These are phyloP conservation scores for Diplodus puntazzo DNA, from an alignment of 2,797 vertebrate genomes.

Conservation along the genomic window DNA sequence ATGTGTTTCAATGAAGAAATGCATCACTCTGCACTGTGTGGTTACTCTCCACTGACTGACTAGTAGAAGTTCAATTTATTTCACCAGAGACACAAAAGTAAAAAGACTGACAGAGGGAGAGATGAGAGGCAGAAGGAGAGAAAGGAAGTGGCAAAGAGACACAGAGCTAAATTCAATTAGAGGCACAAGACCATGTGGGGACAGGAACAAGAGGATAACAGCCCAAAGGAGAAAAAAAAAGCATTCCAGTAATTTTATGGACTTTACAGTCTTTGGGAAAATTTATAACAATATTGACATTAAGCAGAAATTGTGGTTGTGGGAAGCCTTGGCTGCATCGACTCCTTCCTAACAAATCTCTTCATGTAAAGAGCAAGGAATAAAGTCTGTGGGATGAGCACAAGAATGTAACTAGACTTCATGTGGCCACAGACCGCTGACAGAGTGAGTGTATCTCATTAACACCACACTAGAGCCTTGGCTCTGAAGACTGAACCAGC, in stretches of 20 bases:
- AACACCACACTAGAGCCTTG: constrained; percentile 19
- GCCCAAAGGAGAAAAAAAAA: neutral
- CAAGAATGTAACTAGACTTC: constrained; percentile 26
- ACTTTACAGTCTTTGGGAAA: neutral
- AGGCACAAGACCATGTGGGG: neutral
- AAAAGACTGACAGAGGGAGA: neutral
- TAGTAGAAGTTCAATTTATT: neutral
- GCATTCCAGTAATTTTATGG: neutral
- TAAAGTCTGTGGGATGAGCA: constrained; percentile 25
- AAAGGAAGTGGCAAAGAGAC: neutral
- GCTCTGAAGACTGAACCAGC: constrained; percentile 3
- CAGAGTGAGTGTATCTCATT: constrained; percentile 44
- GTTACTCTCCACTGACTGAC: neutral
- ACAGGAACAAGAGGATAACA: neutral
- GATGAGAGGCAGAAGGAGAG: neutral
- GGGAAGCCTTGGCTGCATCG: constrained; percentile 1
- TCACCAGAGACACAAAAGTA: neutral
- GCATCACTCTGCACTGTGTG: neutral
- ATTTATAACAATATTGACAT: constrained; percentile 10
- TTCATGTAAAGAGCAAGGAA: constrained; percentile 23
- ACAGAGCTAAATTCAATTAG: constrained; percentile 1
- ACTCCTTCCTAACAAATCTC: constrained; percentile 2
- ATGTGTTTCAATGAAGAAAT: constrained; percentile 26
- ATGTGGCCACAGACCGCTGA: constrained; percentile 24
- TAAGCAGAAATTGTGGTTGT: constrained; percentile 6